These are phyloP conservation scores for Lytechinus pictus DNA, from an alignment of 35 echinoderm and acorn worm genomes.

Conservation along the genomic window DNA sequence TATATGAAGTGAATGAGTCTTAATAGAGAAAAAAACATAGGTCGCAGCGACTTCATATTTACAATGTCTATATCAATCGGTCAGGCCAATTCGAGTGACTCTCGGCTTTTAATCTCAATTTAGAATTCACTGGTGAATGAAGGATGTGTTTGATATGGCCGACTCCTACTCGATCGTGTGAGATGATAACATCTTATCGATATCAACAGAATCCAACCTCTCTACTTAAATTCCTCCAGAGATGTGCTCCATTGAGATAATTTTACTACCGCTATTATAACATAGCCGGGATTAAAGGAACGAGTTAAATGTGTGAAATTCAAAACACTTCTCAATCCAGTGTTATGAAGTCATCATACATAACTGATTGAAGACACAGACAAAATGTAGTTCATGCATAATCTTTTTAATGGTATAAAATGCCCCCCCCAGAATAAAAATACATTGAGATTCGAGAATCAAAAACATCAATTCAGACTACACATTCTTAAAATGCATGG, in stretches of 20 bases:
- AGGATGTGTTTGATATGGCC: neutral
- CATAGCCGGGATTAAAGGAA: neutral
- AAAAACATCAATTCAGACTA: too few relatives aligned
- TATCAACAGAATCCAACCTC: neutral
- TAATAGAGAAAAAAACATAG: neutral
- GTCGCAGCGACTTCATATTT: neutral
- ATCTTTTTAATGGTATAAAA: too few relatives aligned
- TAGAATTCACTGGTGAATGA: neutral
- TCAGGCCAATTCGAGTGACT: neutral
- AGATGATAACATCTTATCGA: neutral
- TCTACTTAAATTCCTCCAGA: constrained; percentile 19
- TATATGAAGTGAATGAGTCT: too few relatives aligned
- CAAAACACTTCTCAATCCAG: neutral
- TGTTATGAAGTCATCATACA: too few relatives aligned
- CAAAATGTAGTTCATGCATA: too few relatives aligned
- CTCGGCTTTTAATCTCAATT: neutral
- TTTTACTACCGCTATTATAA: neutral
- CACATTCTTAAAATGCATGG: too few relatives aligned
- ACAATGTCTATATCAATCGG: neutral
- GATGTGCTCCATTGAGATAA: neutral
- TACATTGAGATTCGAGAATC: too few relatives aligned
- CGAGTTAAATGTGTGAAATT: neutral
- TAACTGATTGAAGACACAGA: too few relatives aligned
- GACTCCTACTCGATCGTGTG: neutral
- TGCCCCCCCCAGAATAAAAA: too few relatives aligned